These are phyloP conservation scores for Acanthosoma haemorrhoidale DNA, from an alignment of 2,888 invertebrate genomes.

Conservation along the genomic window DNA sequence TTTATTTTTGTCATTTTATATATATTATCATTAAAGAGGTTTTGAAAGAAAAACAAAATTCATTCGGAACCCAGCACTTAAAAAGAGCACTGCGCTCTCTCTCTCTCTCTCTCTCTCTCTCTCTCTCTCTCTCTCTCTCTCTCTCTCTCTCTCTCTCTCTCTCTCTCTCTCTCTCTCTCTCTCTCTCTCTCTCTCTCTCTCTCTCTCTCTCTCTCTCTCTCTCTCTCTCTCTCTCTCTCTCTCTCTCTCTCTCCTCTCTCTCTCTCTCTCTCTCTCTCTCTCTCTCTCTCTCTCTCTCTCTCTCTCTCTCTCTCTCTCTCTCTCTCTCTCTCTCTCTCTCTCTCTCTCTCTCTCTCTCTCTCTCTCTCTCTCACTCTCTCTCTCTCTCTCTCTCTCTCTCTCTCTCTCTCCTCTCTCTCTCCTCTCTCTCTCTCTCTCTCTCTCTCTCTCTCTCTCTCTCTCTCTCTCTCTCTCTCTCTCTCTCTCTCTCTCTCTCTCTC, in stretches of 20 bases:
- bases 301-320: not conserved
- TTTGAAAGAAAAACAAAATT: no score
- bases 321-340: not conserved
- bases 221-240: not conserved
- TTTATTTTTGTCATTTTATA: no score
- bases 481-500: not conserved
- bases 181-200: no score
- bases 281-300: not conserved
- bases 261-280: not conserved
- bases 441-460: not conserved
- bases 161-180: no score
- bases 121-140: no score
- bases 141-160: no score
- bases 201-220: no score
- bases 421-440: not conserved
- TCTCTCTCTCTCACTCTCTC: not conserved
- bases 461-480: not conserved
- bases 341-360: not conserved
- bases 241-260: not conserved
- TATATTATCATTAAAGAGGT: no score
- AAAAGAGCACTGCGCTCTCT: no score
- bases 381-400: not conserved
- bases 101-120: no score
- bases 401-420: not conserved
- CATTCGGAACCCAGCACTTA: no score